These are phyloP conservation scores for Erebia palarica DNA, from an alignment of 2,888 invertebrate species.

Conservation along the genomic window DNA sequence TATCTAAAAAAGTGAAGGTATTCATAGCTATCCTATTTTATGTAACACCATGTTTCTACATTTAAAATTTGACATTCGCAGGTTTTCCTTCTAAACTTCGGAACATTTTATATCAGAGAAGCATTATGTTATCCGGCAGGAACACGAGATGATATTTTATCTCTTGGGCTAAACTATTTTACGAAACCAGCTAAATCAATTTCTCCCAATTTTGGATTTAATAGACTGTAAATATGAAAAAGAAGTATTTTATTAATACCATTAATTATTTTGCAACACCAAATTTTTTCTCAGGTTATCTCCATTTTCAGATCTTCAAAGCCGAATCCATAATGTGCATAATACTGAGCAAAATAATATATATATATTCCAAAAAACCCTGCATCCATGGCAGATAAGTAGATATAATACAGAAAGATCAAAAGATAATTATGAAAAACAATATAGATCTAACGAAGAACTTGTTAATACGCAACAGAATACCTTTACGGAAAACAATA, in stretches of 20 bases:
- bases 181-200: constrained; percentile 9
- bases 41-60: not conserved
- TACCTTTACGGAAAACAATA: not conserved
- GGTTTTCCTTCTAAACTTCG: not conserved
- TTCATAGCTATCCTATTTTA: not conserved
- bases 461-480: not conserved
- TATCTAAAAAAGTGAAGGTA: no score
- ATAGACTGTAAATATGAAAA: constrained; percentile 17
- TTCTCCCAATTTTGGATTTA: constrained; percentile 1
- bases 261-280: not conserved
- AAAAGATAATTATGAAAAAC: not conserved
- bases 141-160: constrained; percentile 8
- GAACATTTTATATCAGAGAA: constrained; percentile 4
- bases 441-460: not conserved
- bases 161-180: constrained; percentile 8
- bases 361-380: not conserved
- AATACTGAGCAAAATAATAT: not conserved
- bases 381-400: not conserved
- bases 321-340: not conserved
- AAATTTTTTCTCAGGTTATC: constrained; percentile 13
- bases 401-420: not conserved
- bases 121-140: not conserved
- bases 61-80: constrained; percentile 1
- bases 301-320: constrained; percentile 18
- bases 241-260: not conserved